A percentile compares a stretch with the other conserved stretches of the same genome.
phyloP scores from a whole-genome alignment of 2,888 invertebrate species.

The Phyto melanocephala region DNA sequence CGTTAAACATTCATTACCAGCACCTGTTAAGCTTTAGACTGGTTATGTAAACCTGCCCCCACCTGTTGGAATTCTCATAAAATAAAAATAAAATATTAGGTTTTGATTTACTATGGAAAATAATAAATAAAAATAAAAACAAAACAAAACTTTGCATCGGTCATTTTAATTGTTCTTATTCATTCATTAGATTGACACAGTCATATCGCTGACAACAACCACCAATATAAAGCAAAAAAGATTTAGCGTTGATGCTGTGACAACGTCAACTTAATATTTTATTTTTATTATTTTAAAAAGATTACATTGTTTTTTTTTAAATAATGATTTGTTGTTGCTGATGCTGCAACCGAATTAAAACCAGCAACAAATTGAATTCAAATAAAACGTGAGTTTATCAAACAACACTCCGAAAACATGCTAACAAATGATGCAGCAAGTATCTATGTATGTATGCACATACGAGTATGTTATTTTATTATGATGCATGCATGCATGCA shows the following conservation, averaged over 20 bases:
- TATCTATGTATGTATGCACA: background rate
- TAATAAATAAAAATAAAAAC: too few species aligned
- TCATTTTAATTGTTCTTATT: constrained; percentile 13
- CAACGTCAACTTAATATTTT: constrained; percentile 11
- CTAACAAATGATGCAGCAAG: background rate
- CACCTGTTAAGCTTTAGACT: too few species aligned
- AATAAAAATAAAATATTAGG: background rate
- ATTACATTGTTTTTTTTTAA: constrained; percentile 11
- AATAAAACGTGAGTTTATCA: constrained; percentile 27
- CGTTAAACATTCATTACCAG: too few species aligned
- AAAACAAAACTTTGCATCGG: constrained; percentile 14
- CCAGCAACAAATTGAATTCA: background rate
- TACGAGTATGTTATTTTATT: too few species aligned
- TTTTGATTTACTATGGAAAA: background rate
- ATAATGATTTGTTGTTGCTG: background rate
- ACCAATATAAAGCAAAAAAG: too few species aligned
- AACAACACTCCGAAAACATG: background rate
- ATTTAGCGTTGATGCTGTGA: background rate
- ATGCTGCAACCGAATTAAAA: too few species aligned
- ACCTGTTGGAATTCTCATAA: background rate
- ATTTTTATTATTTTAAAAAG: background rate
- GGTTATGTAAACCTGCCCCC: background rate
- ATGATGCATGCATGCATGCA: too few species aligned
- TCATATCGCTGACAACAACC: background rate
- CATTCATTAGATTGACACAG: constrained; percentile 10